These are phyloP conservation scores for Drosophila ficusphila DNA, from an alignment of 1,140 invertebrate species.

Conservation along the genomic window DNA sequence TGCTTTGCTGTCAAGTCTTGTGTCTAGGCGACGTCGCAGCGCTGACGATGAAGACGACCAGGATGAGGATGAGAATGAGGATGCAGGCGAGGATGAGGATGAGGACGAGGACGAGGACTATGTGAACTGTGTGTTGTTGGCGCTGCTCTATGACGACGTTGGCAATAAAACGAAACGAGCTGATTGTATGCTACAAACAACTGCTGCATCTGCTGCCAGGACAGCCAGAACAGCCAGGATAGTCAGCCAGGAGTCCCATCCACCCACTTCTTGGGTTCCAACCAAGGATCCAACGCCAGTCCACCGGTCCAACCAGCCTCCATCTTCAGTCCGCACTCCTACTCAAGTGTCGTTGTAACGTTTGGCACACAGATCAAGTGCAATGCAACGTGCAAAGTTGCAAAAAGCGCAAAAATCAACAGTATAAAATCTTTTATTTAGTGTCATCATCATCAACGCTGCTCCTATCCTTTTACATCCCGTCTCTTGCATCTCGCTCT, in stretches of 20 bases:
- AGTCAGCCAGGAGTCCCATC: conserved; percentile 14
- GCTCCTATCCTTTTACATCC: conserved; percentile 25
- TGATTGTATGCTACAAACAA: conserved; percentile 81
- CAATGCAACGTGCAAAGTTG: conserved; percentile 81
- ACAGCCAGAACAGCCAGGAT: conserved; percentile 8
- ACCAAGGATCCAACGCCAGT: neutral
- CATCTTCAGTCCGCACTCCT: conserved; percentile 28
- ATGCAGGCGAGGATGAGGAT: conserved; percentile 21
- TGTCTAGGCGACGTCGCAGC: conserved; percentile 65
- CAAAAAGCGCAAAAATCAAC: conserved; percentile 83
- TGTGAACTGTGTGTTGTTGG: conserved; percentile 19
- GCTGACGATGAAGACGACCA: conserved; percentile 38
- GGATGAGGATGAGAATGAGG: conserved; percentile 8
- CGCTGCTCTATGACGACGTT: conserved; percentile 59
- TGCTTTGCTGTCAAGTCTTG: conserved; percentile 82
- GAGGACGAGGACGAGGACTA: neutral
- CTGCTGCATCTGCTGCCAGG: conserved; percentile 54
- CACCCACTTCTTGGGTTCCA: neutral
- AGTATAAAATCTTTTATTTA: conserved; percentile 82
- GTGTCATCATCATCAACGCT: conserved; percentile 71
- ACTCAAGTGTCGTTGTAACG: conserved; percentile 76
- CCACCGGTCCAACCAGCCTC: neutral
- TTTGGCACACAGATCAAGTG: conserved; percentile 83
- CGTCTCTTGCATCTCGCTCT: conserved; percentile 7
- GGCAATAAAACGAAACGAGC: conserved; percentile 82